Percentiles rank a stretch among this genome's conserved stretches.
phyloP scores from a whole-genome alignment of 2,888 invertebrate genomes.

The Brachyopa scutellaris region DNA sequence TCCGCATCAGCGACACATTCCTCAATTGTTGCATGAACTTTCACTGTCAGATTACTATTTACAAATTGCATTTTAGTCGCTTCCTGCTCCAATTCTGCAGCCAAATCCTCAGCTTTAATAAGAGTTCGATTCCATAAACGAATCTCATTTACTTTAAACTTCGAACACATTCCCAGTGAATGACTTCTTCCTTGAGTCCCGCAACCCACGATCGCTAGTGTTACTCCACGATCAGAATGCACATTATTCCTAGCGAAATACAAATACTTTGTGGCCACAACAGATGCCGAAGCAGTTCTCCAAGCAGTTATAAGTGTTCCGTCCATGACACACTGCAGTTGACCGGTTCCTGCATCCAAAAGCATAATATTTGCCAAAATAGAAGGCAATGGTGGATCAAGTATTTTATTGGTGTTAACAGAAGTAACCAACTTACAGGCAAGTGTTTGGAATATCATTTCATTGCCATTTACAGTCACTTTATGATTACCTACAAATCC shows the following conservation, averaged over 20 bases:
- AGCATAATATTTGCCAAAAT: slow-evolving; percentile 82
- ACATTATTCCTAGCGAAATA: slow-evolving; percentile 76
- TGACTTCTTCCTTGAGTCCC: slow-evolving; percentile 83
- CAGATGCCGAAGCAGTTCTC: slow-evolving; percentile 84
- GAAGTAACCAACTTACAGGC: slow-evolving; percentile 83
- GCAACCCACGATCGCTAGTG: slow-evolving; percentile 82
- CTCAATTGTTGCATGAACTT: slow-evolving; percentile 76
- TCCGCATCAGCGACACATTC: slow-evolving; percentile 84
- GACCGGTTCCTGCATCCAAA: slow-evolving; percentile 81
- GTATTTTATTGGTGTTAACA: slow-evolving; percentile 79
- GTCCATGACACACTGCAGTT: slow-evolving; percentile 82
- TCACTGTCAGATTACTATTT: slow-evolving; percentile 69
- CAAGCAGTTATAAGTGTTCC: slow-evolving; percentile 84
- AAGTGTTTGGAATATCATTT: slow-evolving; percentile 76
- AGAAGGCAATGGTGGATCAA: slow-evolving; percentile 79
- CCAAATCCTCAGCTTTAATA: slow-evolving; percentile 78
- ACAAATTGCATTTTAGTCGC: slow-evolving; percentile 52
- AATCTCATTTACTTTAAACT: slow-evolving; percentile 82
- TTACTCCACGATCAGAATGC: slow-evolving; percentile 69
- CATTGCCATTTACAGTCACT: slow-evolving; percentile 17
- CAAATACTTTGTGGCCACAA: slow-evolving; percentile 83
- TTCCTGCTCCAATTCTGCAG: slow-evolving; percentile 78
- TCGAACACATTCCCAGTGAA: slow-evolving; percentile 82
- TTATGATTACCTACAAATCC: slow-evolving; percentile 81
- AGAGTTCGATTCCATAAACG: slow-evolving; percentile 84